Conservation (phyloP, 2,113 vertebrate species). For the Mesitornis unicolor region DNA sequence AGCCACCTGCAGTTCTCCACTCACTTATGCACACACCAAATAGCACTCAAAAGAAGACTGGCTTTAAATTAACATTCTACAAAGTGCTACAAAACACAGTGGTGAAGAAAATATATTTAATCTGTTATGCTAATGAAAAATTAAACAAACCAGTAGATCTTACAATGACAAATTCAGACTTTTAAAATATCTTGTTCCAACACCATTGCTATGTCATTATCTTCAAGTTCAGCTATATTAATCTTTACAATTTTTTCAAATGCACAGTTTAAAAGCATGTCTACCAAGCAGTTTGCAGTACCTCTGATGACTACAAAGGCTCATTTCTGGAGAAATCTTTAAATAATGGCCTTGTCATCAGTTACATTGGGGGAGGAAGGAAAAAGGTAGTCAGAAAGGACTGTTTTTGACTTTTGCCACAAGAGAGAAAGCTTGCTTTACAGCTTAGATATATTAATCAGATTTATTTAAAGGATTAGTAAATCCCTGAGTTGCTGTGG, state of each 20-base stretch:
- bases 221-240: constrained; percentile 23
- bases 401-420: neutral
- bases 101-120: neutral
- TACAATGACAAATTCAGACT: neutral
- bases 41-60: neutral
- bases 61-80: neutral
- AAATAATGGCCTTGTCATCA: neutral
- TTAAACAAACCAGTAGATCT: neutral
- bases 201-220: neutral
- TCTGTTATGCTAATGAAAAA: neutral
- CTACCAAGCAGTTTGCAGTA: neutral
- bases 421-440: neutral
- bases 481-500: neutral
- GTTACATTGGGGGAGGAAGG: neutral
- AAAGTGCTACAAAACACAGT: neutral
- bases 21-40: neutral
- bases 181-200: neutral
- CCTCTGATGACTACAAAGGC: neutral
- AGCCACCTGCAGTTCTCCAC: neutral
- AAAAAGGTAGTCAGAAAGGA: neutral
- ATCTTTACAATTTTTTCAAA: neutral
- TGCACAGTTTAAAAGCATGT: neutral
- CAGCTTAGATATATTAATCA: neutral
- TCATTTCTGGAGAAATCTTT: constrained; percentile 24
- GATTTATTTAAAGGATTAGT: neutral